Percentiles rank a stretch among this genome's conserved stretches.
Evolutionary conservation across 2,113 vertebrate genomes (phyloP).

Genomic region (Urocolius indicus): DNA sequence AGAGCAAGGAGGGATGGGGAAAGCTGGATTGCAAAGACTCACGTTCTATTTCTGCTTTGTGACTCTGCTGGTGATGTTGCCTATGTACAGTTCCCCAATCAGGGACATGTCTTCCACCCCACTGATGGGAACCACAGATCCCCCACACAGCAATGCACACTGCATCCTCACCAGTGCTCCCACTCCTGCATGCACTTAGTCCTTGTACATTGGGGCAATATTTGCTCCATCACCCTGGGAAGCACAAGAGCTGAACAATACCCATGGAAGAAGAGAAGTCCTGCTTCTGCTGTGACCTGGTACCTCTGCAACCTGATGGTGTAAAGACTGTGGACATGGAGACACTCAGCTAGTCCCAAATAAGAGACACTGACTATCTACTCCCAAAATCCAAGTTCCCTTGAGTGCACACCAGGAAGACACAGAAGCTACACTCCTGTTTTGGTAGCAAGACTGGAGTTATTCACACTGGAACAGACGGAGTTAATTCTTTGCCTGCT

Average conservation of each 20-base stretch:
- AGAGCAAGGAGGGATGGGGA: not conserved
- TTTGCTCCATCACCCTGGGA: not conserved
- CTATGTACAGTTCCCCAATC: not conserved
- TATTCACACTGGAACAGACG: not conserved
- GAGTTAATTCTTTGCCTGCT: constrained; percentile 1
- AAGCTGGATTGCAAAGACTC: not conserved
- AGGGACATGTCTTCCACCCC: not conserved
- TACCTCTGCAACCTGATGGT: not conserved
- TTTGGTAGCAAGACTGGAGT: not conserved
- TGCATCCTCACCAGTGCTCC: not conserved
- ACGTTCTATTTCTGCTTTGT: not conserved
- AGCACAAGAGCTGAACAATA: not conserved
- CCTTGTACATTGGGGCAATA: not conserved
- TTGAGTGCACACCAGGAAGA: not conserved
- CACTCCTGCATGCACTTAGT: not conserved
- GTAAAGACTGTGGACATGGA: not conserved
- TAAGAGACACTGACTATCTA: not conserved
- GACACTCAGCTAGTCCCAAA: not conserved
- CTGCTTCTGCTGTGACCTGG: not conserved
- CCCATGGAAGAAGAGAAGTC: not conserved
- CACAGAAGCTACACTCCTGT: not conserved
- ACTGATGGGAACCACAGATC: not conserved
- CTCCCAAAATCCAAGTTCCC: not conserved
- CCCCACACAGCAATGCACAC: not conserved
- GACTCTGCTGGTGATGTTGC: not conserved